These are phyloP conservation scores for Camelus dromedarius DNA, from an alignment of 2,113 vertebrate species.

Conservation along the genomic window DNA sequence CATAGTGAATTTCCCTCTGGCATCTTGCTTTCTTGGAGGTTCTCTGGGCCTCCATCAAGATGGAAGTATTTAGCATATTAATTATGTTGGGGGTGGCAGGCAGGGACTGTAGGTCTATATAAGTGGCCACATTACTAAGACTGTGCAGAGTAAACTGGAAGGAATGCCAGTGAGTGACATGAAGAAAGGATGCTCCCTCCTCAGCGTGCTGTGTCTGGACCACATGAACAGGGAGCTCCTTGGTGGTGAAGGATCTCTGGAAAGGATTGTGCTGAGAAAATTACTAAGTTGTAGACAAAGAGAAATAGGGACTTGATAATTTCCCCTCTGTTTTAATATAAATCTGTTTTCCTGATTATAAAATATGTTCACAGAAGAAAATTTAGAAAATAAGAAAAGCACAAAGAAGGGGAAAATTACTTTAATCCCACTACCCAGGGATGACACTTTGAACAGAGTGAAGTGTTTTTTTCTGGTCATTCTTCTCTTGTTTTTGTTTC, in stretches of 20 bases:
- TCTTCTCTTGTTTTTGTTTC: neutral
- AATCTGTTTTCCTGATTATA: constrained; percentile 28
- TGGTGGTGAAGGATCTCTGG: neutral
- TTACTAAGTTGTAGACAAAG: neutral
- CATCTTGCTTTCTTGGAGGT: neutral
- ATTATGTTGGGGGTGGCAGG: neutral
- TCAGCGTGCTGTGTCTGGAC: neutral
- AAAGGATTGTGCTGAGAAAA: neutral
- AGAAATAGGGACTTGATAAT: neutral
- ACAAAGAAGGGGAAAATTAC: neutral
- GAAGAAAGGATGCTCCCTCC: neutral
- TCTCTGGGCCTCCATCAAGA: neutral
- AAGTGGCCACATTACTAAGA: neutral
- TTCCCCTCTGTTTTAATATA: neutral
- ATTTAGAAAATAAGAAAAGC: constrained; percentile 30
- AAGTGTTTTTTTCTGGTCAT: neutral
- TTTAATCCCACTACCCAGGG: neutral
- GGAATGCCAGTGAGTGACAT: neutral
- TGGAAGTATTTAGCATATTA: constrained; percentile 14
- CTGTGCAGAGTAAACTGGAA: neutral
- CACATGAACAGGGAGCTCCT: neutral
- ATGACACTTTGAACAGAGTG: neutral
- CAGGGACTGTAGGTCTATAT: neutral
- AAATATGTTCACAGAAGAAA: constrained; percentile 24
- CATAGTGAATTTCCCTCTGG: neutral